phyloP scores from a whole-genome alignment of 2,888 invertebrate genomes.

The Atrina japonica region DNA sequence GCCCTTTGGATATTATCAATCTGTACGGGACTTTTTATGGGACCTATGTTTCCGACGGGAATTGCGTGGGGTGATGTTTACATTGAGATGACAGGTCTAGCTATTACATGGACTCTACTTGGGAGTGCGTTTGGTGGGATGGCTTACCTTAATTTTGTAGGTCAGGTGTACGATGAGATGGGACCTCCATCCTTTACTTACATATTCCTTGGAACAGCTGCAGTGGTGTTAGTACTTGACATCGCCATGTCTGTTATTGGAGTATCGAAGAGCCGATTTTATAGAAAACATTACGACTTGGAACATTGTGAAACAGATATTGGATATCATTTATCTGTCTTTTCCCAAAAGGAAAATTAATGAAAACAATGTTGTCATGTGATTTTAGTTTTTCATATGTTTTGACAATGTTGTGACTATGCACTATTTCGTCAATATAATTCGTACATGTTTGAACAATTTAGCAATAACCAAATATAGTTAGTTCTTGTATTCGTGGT shows the following conservation, averaged over 20 bases:
- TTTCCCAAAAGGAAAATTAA: no score
- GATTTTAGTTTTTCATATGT: no score
- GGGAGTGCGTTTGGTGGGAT: slow-evolving; percentile 59
- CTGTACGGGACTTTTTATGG: slow-evolving; percentile 54
- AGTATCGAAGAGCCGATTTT: neutral
- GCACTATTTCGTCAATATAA: no score
- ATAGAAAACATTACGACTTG: no score
- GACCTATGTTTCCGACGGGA: slow-evolving; percentile 59
- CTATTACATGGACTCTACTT: slow-evolving; percentile 52
- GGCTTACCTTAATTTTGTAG: slow-evolving; percentile 53
- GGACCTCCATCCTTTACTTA: slow-evolving; percentile 54
- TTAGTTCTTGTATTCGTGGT: no score
- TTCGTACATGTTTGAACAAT: no score
- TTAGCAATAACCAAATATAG: no score
- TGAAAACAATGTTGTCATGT: no score
- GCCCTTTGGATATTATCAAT: slow-evolving; percentile 58
- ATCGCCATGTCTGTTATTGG: slow-evolving; percentile 42
- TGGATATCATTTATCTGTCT: no score
- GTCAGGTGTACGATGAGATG: slow-evolving; percentile 54
- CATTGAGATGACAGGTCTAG: slow-evolving; percentile 60
- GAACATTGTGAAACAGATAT: no score
- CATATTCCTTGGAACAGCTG: slow-evolving; percentile 52
- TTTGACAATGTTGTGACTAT: no score
- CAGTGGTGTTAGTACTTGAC: slow-evolving; percentile 39
- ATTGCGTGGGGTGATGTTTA: slow-evolving; percentile 63